A percentile compares a stretch with the other conserved stretches of the same genome.
These are phyloP conservation scores for Pentamera pediparva DNA, from an alignment of 53 echinoderm and acorn worm genomes.

Conservation along the genomic window DNA sequence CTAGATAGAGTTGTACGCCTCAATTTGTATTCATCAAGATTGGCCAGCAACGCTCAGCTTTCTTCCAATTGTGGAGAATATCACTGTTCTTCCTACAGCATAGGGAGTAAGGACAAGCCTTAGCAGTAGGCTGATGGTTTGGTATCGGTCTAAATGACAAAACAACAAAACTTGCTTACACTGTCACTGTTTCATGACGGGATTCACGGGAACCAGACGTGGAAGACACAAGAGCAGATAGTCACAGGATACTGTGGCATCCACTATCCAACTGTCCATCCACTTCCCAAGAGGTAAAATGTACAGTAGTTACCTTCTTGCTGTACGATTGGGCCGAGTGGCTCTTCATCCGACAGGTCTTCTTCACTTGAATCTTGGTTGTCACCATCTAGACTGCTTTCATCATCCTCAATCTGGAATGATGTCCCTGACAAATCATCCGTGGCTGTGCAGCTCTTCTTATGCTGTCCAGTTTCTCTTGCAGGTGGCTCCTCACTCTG, in stretches of 20 bases:
- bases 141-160: too few relatives aligned
- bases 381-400: background rate
- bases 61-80: background rate
- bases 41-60: background rate
- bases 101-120: too few relatives aligned
- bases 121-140: too few relatives aligned
- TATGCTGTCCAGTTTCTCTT: background rate
- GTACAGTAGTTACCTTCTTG: slow-evolving; percentile 10
- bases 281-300: background rate
- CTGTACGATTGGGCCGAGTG: background rate
- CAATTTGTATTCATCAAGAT: background rate
- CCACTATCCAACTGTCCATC: background rate
- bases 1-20: too few relatives aligned
- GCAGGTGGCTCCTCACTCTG: slow-evolving; percentile 24
- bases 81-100: background rate
- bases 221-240: too few relatives aligned
- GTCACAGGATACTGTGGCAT: background rate
- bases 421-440: slow-evolving; percentile 11
- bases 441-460: background rate
- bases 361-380: slow-evolving; percentile 3
- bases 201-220: too few relatives aligned
- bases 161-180: too few relatives aligned
- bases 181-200: too few relatives aligned
- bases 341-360: slow-evolving; percentile 3
- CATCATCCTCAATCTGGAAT: slow-evolving; percentile 16